phyloP scores from a whole-genome alignment of 2,888 invertebrate species.

The Cinara cedri region DNA sequence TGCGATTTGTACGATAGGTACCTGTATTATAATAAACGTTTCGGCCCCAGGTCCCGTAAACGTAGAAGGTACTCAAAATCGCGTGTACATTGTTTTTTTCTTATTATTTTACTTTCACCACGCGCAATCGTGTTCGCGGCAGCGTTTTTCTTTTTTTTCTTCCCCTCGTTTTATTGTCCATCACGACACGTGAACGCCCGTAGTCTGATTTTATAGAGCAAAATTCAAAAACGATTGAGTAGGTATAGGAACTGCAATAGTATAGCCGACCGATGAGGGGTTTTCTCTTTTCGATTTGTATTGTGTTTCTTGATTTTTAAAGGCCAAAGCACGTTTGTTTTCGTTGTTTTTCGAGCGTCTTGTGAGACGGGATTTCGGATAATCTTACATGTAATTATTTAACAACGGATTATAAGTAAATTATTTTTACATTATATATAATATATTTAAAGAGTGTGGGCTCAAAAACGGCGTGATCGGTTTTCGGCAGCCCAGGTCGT shows the following conservation, averaged over 20 bases:
- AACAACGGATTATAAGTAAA: too few relatives aligned
- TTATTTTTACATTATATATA: too few relatives aligned
- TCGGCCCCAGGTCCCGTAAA: background rate
- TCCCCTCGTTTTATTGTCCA: background rate
- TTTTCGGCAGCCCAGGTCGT: slow-evolving; percentile 61
- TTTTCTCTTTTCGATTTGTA: too few relatives aligned
- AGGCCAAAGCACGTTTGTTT: too few relatives aligned
- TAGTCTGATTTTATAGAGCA: too few relatives aligned
- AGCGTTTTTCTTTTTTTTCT: background rate
- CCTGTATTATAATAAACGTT: slow-evolving; percentile 15
- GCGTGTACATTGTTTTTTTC: slow-evolving; percentile 21
- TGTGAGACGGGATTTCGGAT: too few relatives aligned
- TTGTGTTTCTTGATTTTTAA: too few relatives aligned
- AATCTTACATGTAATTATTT: too few relatives aligned
- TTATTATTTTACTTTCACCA: slow-evolving; percentile 38
- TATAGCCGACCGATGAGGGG: too few relatives aligned
- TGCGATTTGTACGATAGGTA: background rate
- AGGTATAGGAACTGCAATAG: too few relatives aligned
- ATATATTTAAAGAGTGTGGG: slow-evolving; percentile 61
- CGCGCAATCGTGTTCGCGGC: background rate
- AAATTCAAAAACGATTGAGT: too few relatives aligned
- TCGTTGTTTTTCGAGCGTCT: too few relatives aligned
- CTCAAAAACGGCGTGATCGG: slow-evolving; percentile 61
- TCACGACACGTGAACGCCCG: slow-evolving; percentile 1
- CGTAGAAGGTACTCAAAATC: slow-evolving; percentile 33